Evolutionary conservation across 2,797 vertebrate species (phyloP), one percentile per base, ranked within the genome.

Genomic region (Podargus strigoides): DNA sequence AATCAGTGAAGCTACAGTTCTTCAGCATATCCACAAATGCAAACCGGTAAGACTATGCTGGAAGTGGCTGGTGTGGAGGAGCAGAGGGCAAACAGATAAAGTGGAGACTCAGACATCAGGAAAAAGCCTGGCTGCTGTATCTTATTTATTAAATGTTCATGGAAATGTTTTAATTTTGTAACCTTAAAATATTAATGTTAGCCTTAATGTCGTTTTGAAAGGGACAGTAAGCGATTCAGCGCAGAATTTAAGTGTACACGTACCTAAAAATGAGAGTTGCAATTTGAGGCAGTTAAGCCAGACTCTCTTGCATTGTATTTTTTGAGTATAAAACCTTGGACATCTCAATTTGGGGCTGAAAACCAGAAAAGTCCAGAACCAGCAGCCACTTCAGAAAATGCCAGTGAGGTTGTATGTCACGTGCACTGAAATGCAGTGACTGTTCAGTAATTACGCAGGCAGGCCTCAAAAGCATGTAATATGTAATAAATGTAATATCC

Each of bases 221-320:
- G 32, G 62, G 66, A 44, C 42, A 56, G 36, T 81, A 68, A 64
- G n/a, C 1, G 2, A 52, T 59, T 41, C 41, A 27, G 63, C 64
- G 14, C 60, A 64, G 73, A 50, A 18, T 49, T 36, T 56, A 73
- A 55, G n/a, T 5, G 5, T 16, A 14, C 0, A 0, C 6, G 0
- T 26, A 63, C 24, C 30, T 81, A 50, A 78, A 82, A 55, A 41
- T 0, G 4, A 62, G 26, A 24, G 21, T 19, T 42, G 47, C 36
- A n/a, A 16, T 62, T 39, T 10, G 18, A 90, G 47, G 47, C 24
- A 26, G 28, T 58, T 66, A 68, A 78, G 26, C 18, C 0, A 1
- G 17, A 18, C 34, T 46, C 4, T 41, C 5, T 52, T 36, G 22
- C 12, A 8, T 0, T 21, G 30, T 18, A 24, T 39, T 84, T 89